Evolutionary conservation across 2,888 invertebrate species (phyloP).

Genomic region (Molorchus minor): DNA sequence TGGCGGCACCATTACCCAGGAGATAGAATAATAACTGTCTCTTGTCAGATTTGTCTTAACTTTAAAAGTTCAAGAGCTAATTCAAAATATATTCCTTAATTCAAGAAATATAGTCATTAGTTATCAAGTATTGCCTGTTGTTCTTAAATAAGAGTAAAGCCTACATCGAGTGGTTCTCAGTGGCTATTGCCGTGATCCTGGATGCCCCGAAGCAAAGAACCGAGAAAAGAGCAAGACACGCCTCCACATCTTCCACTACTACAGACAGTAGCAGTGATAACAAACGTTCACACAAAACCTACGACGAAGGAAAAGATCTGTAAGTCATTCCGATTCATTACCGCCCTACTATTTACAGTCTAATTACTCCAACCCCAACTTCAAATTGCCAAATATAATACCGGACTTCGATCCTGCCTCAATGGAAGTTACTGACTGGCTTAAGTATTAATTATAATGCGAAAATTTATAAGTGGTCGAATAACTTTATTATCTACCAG

Average conservation of each 20-base stretch:
- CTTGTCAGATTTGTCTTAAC: background rate
- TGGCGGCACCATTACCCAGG: background rate
- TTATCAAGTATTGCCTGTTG: background rate
- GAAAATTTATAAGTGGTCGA: background rate
- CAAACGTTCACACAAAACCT: background rate
- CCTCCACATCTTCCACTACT: background rate
- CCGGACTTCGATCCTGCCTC: slow-evolving; percentile 1
- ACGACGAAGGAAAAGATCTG: slow-evolving; percentile 1
- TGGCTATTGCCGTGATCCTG: background rate
- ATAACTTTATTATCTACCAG: slow-evolving; percentile 4
- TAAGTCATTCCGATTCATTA: slow-evolving; percentile 1
- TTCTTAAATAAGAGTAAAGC: background rate
- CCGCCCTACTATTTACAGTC: background rate
- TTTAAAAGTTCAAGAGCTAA: background rate
- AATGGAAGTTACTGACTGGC: slow-evolving; percentile 2
- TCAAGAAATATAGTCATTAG: background rate
- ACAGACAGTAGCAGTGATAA: background rate
- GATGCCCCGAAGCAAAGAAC: background rate
- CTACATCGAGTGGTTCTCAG: slow-evolving; percentile 2
- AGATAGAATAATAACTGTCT: background rate
- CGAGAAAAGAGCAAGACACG: background rate
- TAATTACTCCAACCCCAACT: background rate
- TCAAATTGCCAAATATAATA: background rate
- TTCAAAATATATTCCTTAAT: background rate
- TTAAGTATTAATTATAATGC: background rate